phyloP scores from a whole-genome alignment of 2,888 invertebrate genomes.

The Chymomyza caudatula region DNA sequence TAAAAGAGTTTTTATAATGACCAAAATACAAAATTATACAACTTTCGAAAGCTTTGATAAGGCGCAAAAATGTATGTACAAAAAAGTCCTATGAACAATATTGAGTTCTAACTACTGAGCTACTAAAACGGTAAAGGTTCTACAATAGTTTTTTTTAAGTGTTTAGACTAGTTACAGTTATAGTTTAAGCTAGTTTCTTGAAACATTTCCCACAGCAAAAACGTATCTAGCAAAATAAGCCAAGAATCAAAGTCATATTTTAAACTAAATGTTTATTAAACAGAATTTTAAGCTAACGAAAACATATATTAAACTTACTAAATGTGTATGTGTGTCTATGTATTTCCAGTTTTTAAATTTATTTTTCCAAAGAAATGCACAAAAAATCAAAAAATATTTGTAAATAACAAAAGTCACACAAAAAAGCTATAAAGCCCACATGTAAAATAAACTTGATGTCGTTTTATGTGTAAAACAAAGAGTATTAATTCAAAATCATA shows the following conservation, averaged over 20 bases:
- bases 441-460: conserved; percentile 31
- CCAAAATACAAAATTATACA: not conserved
- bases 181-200: too few relatives aligned
- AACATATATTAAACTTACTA: too few relatives aligned
- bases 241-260: not conserved
- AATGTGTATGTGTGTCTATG: not conserved
- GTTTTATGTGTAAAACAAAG: conserved; percentile 36
- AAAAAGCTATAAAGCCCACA: conserved; percentile 14
- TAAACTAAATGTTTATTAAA: not conserved
- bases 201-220: not conserved
- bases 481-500: not conserved
- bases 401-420: not conserved
- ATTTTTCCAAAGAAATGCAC: not conserved
- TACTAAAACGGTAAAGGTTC: not conserved
- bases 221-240: not conserved
- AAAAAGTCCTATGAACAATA: not conserved
- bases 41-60: not conserved
- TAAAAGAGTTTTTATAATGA: not conserved
- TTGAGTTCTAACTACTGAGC: not conserved
- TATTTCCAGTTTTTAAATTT: too few relatives aligned
- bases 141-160: not conserved
- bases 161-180: not conserved
- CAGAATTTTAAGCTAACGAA: too few relatives aligned
- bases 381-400: not conserved
- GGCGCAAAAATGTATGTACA: not conserved